Evolutionary conservation across 2,888 invertebrate species (phyloP).

Genomic region (Mimachlamys varia): DNA sequence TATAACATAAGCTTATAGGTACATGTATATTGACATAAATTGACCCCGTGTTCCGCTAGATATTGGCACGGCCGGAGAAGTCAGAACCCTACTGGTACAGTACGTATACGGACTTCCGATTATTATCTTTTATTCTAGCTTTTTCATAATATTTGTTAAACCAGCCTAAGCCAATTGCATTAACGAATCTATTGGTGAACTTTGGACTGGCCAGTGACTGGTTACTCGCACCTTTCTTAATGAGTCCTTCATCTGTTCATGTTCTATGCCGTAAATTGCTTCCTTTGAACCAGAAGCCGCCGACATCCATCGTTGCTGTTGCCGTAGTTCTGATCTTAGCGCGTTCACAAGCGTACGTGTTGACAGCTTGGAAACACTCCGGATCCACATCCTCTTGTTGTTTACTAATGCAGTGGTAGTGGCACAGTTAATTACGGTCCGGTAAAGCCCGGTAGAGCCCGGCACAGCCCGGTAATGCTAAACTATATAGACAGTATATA

Average conservation of each 20-base stretch:
- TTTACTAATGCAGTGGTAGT: no score
- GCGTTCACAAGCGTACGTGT: not conserved
- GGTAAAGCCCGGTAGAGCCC: no score
- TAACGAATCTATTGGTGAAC: not conserved
- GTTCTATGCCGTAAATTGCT: not conserved
- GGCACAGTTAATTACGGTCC: no score
- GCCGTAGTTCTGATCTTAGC: not conserved
- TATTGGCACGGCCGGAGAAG: no score
- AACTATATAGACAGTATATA: no score
- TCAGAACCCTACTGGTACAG: no score
- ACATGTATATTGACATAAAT: no score
- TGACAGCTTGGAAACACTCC: not conserved
- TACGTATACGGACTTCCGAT: no score
- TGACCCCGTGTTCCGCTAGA: no score
- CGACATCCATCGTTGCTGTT: not conserved
- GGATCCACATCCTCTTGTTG: no score
- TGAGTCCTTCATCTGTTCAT: not conserved
- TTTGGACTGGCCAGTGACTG: not conserved
- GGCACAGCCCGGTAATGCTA: no score
- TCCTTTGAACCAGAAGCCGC: not conserved
- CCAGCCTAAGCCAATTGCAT: not conserved
- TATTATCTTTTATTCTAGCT: not conserved
- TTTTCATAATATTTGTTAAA: not conserved
- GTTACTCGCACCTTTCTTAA: not conserved
- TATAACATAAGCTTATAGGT: no score